These are phyloP conservation scores for Ptychodera flava DNA, from an alignment of 35 echinoderm and acorn worm species.

Conservation along the genomic window DNA sequence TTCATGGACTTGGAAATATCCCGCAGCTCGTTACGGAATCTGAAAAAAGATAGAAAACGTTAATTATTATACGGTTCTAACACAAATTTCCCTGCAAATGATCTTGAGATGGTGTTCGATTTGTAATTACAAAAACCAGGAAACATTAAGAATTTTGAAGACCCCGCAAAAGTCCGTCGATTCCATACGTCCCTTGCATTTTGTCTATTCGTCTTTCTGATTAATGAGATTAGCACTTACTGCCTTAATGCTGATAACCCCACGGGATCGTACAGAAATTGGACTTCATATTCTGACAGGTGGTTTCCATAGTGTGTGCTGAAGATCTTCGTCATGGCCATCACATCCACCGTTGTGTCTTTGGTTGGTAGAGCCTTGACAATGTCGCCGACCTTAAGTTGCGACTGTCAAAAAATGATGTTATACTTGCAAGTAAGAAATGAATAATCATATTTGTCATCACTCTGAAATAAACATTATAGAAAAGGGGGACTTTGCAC, in stretches of 20 bases:
- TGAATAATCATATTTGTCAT: no score
- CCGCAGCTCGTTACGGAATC: background rate
- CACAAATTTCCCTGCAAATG: no score
- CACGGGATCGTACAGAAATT: background rate
- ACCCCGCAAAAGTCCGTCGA: background rate
- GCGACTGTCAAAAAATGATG: no score
- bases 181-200: background rate
- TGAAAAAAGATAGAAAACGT: background rate
- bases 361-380: background rate
- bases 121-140: no score
- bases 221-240: background rate
- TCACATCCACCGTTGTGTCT: background rate
- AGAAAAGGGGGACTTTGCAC: no score
- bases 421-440: no score
- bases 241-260: background rate
- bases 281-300: background rate
- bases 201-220: background rate
- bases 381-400: background rate
- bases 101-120: no score
- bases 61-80: background rate
- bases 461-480: no score
- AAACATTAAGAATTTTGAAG: no score
- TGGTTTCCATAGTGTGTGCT: background rate
- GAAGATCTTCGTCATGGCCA: background rate
- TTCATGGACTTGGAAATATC: background rate